phyloP scores from a whole-genome alignment of 2,797 vertebrate species.

The Scyliorhinus canicula region DNA sequence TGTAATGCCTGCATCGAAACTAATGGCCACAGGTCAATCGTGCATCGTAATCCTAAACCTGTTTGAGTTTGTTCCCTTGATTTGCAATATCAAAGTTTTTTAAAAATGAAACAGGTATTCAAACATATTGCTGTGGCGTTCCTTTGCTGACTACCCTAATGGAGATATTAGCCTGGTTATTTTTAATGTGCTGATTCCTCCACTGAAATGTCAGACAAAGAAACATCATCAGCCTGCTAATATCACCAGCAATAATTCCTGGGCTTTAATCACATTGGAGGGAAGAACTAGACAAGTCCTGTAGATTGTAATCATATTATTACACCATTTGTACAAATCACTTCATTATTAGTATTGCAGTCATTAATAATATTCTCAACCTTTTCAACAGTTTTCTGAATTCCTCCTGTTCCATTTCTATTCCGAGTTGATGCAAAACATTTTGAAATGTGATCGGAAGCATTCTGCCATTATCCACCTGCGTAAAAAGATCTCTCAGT shows the following conservation, averaged over 20 bases:
- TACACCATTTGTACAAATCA: not conserved
- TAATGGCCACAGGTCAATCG: no score
- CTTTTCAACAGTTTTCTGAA: conserved; percentile 41
- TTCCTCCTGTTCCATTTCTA: conserved; percentile 40
- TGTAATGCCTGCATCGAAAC: no score
- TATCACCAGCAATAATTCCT: not conserved
- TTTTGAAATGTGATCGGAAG: conserved; percentile 11
- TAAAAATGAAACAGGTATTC: not conserved
- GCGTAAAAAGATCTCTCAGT: conserved; percentile 38
- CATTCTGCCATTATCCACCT: conserved; percentile 32
- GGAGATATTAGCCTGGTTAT: not conserved
- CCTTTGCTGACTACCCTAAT: not conserved
- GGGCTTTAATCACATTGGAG: not conserved
- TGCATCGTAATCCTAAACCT: not conserved
- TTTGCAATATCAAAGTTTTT: not conserved
- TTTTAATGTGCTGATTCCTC: not conserved
- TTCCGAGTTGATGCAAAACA: conserved; percentile 39
- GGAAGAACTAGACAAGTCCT: not conserved
- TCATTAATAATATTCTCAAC: conserved; percentile 30
- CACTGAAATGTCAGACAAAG: not conserved
- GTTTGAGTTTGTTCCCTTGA: not conserved
- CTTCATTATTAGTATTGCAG: not conserved
- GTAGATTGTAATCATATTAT: not conserved
- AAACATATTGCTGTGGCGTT: not conserved
- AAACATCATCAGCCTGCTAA: not conserved